Conservation (phyloP, 2,888 invertebrate species). For the Tachina lurida region DNA sequence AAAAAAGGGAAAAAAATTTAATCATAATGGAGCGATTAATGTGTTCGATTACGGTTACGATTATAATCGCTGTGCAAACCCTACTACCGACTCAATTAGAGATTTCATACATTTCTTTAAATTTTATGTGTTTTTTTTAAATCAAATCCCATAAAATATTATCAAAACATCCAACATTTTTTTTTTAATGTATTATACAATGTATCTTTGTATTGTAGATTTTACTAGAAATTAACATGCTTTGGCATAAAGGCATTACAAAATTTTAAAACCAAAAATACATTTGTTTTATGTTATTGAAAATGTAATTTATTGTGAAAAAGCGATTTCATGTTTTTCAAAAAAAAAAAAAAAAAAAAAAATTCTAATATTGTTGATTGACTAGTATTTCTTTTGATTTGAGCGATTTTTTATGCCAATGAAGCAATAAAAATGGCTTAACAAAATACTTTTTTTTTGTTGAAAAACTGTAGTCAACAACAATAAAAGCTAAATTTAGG, state of each 20-base stretch:
- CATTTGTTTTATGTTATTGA: background rate
- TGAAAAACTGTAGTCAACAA: slow-evolving; percentile 13
- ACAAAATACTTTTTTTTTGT: background rate
- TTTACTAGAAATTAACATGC: too few relatives aligned
- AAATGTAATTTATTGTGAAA: slow-evolving; percentile 5
- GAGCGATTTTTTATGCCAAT: slow-evolving; percentile 40
- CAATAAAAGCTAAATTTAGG: background rate
- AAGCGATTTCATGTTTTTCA: background rate
- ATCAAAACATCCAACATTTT: too few relatives aligned
- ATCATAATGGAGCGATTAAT: too few relatives aligned
- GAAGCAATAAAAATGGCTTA: slow-evolving; percentile 50
- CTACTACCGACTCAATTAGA: too few relatives aligned
- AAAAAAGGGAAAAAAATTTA: too few relatives aligned
- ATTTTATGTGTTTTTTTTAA: too few relatives aligned
- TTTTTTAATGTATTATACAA: too few relatives aligned
- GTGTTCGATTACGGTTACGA: too few relatives aligned
- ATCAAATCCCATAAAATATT: too few relatives aligned
- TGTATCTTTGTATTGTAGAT: too few relatives aligned
- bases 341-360: background rate
- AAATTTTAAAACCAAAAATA: background rate
- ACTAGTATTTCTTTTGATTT: background rate
- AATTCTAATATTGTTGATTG: background rate
- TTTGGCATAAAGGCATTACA: background rate
- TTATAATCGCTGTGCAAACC: too few relatives aligned
- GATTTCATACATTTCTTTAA: too few relatives aligned